These are phyloP conservation scores for Cinclus mexicanus DNA, from an alignment of 2,113 vertebrate genomes.

Conservation along the genomic window DNA sequence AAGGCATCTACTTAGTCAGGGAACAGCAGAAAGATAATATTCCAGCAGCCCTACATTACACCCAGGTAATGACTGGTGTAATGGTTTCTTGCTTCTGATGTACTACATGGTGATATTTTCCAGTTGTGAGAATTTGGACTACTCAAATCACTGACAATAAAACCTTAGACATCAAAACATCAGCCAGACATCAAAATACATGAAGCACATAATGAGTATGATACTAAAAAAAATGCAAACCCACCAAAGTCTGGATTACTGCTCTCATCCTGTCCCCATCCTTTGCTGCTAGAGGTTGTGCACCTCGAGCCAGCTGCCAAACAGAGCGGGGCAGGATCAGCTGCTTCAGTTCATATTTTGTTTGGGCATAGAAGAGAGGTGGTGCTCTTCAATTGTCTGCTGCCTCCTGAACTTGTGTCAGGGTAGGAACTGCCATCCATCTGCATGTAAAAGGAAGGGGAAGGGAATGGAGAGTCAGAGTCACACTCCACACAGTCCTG, in stretches of 20 bases:
- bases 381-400: background rate
- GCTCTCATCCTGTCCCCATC: background rate
- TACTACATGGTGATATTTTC: background rate
- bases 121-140: background rate
- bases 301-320: background rate
- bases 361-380: background rate
- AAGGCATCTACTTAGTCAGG: background rate
- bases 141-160: background rate
- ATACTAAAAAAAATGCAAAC: background rate
- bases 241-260: background rate
- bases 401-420: background rate
- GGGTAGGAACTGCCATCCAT: background rate
- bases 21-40: conserved; percentile 27
- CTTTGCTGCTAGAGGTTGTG: background rate
- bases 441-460: background rate
- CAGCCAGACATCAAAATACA: background rate
- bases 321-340: background rate
- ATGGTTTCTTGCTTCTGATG: background rate
- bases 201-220: background rate
- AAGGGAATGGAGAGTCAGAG: background rate
- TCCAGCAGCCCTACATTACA: background rate
- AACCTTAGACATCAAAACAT: background rate
- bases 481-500: background rate
- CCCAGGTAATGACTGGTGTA: background rate
- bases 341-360: background rate